Base-by-base conservation (phyloP, 2,113 vertebrate genomes). In the Ranitomeya variabilis region DNA sequence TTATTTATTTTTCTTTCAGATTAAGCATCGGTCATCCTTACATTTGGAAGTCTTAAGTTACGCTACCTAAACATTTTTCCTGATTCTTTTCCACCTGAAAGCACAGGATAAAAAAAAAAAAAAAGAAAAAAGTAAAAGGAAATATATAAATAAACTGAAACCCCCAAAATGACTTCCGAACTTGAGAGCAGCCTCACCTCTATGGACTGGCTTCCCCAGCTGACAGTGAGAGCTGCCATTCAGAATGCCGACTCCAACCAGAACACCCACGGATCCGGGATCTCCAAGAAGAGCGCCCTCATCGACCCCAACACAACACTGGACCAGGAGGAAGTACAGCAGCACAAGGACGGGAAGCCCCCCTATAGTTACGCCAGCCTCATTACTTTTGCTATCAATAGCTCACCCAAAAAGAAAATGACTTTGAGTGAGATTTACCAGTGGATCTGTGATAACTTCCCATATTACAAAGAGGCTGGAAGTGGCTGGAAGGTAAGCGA, bases 351-450 rank as follows among this genome's bases (percentile, higher is more conserved):
- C 55, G 97, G 97, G 91, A 98, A 98, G 90, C 97, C 97, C 9
- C 97, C 97, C 1, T 97, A 97, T 92, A 98, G 97, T 93, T 98
- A 98, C 59, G 97, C 97, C 94, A 97, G 96, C 93, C 97, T 98
- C 92, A 98, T 97, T 91, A 98, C 97, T 5, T 98, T 97, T 64
- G 97, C 97, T 91, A 98, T 98, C 95, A 98, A 97, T 94, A 97
- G 96, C 94, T 97, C 97, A 86, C 96, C 97, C 93, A 97, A 97
- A 95, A 97, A 97, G 95, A 97, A 97, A 93, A 98, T 98, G 97
- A 98, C 97, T 86, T 94, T 98, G 92, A 97, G 97, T 88, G 97
- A 98, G 93, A 98, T 98, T 94, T 98, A 98, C 92, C 96, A 97
- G 93, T 97, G 96, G 96, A 97, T 97, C 94, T 96, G 96, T 93